Conservation (phyloP, 1,140 invertebrate species). For the Meloidogyne exigua region DNA sequence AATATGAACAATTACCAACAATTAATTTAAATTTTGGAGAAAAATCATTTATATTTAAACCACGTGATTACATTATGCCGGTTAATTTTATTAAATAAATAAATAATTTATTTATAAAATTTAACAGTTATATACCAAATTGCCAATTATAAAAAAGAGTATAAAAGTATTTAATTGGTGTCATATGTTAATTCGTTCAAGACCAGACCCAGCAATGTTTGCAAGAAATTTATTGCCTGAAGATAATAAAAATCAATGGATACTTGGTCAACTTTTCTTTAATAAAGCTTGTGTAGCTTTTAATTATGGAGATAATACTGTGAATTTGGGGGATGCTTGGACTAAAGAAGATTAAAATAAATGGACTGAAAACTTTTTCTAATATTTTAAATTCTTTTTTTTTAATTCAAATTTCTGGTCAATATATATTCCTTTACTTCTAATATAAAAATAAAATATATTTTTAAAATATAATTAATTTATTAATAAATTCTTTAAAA, state of each 20-base stretch:
- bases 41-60: neutral
- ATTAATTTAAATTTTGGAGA: slow-evolving; percentile 1
- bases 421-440: too few species aligned
- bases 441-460: too few species aligned
- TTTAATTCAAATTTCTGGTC: too few species aligned
- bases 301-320: neutral
- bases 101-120: neutral
- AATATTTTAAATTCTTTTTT: too few species aligned
- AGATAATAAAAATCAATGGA: neutral
- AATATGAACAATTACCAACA: neutral
- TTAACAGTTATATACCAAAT: neutral
- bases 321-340: neutral
- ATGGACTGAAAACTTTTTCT: neutral
- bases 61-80: neutral
- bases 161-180: slow-evolving; percentile 1
- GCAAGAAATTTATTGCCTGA: neutral
- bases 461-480: too few species aligned
- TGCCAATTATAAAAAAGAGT: neutral
- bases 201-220: neutral
- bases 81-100: neutral
- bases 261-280: neutral
- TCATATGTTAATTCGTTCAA: neutral
- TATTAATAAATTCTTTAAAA: too few species aligned
- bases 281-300: slow-evolving; percentile 1
- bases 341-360: neutral